Evolutionary conservation across 2,113 vertebrate species (phyloP), one percentile per base, ranked within the genome.

Genomic region (Actinemys pallida): DNA sequence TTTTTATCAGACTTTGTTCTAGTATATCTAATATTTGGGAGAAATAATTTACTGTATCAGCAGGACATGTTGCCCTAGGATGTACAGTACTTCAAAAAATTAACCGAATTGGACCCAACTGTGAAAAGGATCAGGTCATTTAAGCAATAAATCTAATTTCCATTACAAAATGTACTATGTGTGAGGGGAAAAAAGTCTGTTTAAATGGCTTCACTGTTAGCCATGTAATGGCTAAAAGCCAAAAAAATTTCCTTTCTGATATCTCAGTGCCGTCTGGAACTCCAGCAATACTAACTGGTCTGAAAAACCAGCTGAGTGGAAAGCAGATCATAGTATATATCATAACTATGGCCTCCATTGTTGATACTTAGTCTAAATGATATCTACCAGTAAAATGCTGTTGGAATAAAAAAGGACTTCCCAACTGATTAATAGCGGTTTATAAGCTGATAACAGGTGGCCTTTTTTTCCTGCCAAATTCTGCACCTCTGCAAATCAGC

Each of bases 1-100:
- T 86, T 97, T 96, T 94, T 94, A 96, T 96, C 92, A 92, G 90
- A 75, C 10, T 2, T 65, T 75, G 1, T 47, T 93, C 90, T 85
- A 85, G 78, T 82, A 90, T 27, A 72, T 87, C 92, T 90, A 31
- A 96, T 94, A 95, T 35, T 76, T 89, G 86, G 83, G 84, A 82
- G 91, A 97, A 62, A 93, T 89, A 52, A 94, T 92, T 96, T 94
- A 94, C 45, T 75, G 65, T 42, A 75, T 87, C 69, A 56, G 84
- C 49, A 84, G 87, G 90, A 94, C 94, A 78, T 1, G 4, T 69
- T 93, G 94, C 91, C 90, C 93, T 85, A 72, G 79, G 81, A 92
- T 83, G 86, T 25, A 78, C 31, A 92, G 56, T 45, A 52, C 86
- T 91, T 83, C 52, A 84, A 13, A 92, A 96, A 96, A 89, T 89